Evolutionary conservation across 2,888 invertebrate genomes (phyloP), one percentile per base, ranked within the genome.

Genomic region (Toxonevra muliebris): DNA sequence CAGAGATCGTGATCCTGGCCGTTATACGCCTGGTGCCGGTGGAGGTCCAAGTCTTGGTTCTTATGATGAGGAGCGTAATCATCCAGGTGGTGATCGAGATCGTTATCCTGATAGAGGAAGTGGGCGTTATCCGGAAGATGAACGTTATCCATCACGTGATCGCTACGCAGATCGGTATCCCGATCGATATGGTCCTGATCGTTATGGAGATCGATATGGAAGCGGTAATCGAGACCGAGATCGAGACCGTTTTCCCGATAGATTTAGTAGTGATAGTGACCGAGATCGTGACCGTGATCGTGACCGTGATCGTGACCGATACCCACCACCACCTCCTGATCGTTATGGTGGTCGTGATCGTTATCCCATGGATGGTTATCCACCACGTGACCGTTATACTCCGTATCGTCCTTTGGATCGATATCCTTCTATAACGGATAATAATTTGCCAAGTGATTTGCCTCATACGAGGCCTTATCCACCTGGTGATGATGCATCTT

Each of bases 391-490:
- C 63, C 74, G 76, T 53, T 80, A 75, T 69, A 48, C 76, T 13
- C 80, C 81, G 4, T 78, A 78, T 71, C 75, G 82, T 0, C 79
- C 81, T 0, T 50, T 77, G n/a, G 68, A 73, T 30, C 71, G 71
- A n/a, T 76, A 70, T 59, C 82, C 82, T 45, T 77, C 75, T 0
- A 76, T 83, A 55, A 80, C 77, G 13, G 83, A 84, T 40, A 83
- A 83, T 43, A 73, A 70, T 10, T 65, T 83, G 52, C 77, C 82
- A 30, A 82, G 84, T 58, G 84, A 86, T 72, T 82, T 86, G 72
- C 86, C 87, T 0, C 83, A 84, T 43, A 81, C 81, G 1, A 75
- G 86, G 42, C 80, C 83, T 2, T 82, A 77, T 72, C 80, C 81
- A 52, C 74, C 75, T 1, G 80, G 80, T 4, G 84, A 83, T 50